phyloP scores from a whole-genome alignment of 2,888 invertebrate species.

The Epinotia bilunana region DNA sequence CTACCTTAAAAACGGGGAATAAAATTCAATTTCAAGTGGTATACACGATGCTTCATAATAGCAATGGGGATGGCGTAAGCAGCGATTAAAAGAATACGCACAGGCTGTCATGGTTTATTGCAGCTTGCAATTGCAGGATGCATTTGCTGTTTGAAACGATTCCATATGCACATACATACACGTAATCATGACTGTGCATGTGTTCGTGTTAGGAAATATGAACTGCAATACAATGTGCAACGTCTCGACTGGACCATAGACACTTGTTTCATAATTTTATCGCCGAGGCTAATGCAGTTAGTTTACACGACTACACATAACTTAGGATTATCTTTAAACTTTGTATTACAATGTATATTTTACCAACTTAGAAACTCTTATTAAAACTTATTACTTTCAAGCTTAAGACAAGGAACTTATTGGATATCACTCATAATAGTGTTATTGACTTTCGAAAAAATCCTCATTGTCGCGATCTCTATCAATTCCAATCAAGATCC shows the following conservation, averaged over 20 bases:
- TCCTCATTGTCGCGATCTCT: too few species aligned
- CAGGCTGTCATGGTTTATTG: constrained; percentile 4
- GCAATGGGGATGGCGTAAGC: neutral
- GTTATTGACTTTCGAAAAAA: too few species aligned
- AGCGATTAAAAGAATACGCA: neutral
- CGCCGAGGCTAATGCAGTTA: neutral
- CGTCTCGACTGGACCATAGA: neutral
- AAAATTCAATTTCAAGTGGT: neutral
- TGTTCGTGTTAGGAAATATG: constrained; percentile 2
- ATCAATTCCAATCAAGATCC: too few species aligned
- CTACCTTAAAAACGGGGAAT: neutral
- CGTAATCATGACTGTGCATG: neutral
- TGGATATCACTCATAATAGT: too few species aligned
- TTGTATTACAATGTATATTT: too few species aligned
- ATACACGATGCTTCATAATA: neutral
- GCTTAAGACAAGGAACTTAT: too few species aligned
- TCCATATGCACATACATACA: neutral
- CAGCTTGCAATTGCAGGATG: constrained; percentile 8
- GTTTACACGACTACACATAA: neutral
- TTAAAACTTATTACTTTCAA: too few species aligned
- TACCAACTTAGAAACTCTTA: too few species aligned
- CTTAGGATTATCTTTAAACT: neutral
- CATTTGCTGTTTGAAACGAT: neutral
- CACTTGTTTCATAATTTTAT: neutral
- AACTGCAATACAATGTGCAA: constrained; percentile 15